phyloP scores from a whole-genome alignment of 2,113 vertebrate genomes.

The Eptesicus fuscus region DNA sequence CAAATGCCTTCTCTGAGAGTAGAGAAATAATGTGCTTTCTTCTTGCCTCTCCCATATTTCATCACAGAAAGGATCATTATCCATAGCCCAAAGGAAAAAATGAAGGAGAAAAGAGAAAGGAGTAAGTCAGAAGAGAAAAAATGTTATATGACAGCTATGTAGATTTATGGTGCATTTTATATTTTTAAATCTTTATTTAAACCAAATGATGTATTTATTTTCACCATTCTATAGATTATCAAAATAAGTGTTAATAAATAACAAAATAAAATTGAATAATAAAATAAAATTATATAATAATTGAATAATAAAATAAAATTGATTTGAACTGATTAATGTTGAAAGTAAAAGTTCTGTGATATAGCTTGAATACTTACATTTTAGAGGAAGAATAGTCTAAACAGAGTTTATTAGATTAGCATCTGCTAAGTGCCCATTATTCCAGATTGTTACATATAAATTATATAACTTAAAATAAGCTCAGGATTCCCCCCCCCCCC shows the following conservation, averaged over 20 bases:
- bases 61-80: background rate
- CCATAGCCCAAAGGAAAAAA: background rate
- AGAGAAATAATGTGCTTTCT: background rate
- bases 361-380: background rate
- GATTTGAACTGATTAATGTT: background rate
- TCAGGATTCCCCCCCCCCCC: background rate
- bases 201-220: background rate
- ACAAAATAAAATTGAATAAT: background rate
- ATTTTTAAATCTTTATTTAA: background rate
- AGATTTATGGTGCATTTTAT: background rate
- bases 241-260: background rate
- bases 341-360: background rate
- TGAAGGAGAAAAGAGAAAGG: background rate
- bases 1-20: background rate
- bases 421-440: background rate
- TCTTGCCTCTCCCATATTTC: background rate
- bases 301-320: background rate
- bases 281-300: background rate
- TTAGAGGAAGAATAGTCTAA: background rate
- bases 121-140: background rate
- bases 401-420: background rate
- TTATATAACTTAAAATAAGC: background rate
- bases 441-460: background rate
- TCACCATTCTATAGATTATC: background rate
- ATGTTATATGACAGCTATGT: background rate